A percentile compares a stretch with the other conserved stretches of the same genome.
These are phyloP conservation scores for Diplosoma virens DNA, from an alignment of 23 tunicate species.

Conservation along the genomic window DNA sequence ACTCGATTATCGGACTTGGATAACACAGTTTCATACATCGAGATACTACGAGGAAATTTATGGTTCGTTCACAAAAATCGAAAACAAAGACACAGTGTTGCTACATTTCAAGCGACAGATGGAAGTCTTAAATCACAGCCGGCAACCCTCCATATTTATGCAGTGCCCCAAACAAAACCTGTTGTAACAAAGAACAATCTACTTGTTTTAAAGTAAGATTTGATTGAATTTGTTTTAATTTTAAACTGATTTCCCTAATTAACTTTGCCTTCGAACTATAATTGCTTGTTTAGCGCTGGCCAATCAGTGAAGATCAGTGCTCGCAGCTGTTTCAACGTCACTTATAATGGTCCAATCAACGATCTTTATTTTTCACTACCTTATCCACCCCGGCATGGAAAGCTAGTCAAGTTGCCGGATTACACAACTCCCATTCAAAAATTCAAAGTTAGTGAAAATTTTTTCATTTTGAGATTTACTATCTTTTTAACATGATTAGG, in stretches of 20 bases:
- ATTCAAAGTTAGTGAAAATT: slow-evolving; percentile 46
- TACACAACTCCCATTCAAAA: slow-evolving; percentile 12
- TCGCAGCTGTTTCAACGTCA: slow-evolving; percentile 14
- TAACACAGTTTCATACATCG: slow-evolving; percentile 8
- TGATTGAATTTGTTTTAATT: not conserved
- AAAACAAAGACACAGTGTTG: slow-evolving; percentile 52
- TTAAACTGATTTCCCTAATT: not conserved
- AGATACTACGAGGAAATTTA: slow-evolving; percentile 34
- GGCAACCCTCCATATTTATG: slow-evolving; percentile 19
- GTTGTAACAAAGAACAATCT: slow-evolving; percentile 43
- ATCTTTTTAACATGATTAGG: too few species aligned
- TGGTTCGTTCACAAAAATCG: slow-evolving; percentile 67
- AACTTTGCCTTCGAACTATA: not conserved
- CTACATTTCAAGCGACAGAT: slow-evolving; percentile 47
- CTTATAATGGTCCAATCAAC: slow-evolving; percentile 38
- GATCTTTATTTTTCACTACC: slow-evolving; percentile 44
- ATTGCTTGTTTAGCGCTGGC: slow-evolving; percentile 35
- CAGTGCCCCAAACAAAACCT: slow-evolving; percentile 50
- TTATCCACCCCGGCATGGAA: slow-evolving; percentile 53
- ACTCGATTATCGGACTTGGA: not conserved
- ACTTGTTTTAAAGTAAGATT: slow-evolving; percentile 46
- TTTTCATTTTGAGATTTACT: too few species aligned
- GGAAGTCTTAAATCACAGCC: slow-evolving; percentile 37
- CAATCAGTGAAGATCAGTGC: slow-evolving; percentile 46
- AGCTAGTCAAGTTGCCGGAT: slow-evolving; percentile 42